Base-by-base conservation (phyloP, 2,113 vertebrate genomes). In the Trematomus loennbergii region DNA sequence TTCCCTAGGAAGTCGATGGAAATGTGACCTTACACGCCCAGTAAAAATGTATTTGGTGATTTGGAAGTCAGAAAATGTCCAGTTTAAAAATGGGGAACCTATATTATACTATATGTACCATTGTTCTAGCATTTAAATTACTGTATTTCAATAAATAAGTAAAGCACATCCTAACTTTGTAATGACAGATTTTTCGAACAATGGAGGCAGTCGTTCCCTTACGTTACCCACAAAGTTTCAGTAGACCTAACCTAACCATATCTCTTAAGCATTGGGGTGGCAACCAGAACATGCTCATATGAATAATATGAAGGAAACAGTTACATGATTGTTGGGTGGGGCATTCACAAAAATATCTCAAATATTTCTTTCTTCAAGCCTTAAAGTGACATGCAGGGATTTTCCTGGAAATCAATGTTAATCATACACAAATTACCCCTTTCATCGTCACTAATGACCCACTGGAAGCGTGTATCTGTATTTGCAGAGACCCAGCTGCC, bases 41-140 rank as follows among this genome's bases (percentile, higher is more conserved):
- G 45, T 11, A 53, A 60, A 73, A 3, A 17, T 0, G 12, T 10
- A 45, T 69, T 77, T 60, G n/a, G 33, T 77, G 58, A 64, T 43
- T 40, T 40, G 36, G 36, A 40, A 1, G 12, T 62, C 17, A 46
- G 22, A 61, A 16, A 1, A 20, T 54, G 33, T 25, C 2, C n/a
- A 16, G 4, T 57, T 57, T 48, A 50, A 20, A 71, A 12, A 11
- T 29, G 4, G 7, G 0, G 22, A 49, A 45, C 12, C 16, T 12
- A 11, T 46, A 72, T 40, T 1, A 40, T 40, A 40, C 36, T 8
- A 40, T 8, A 40, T 40, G 36, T 40, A 46, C 48, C 17, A 4
- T 33, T 16, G 43, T 55, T 72, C 62, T 10, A 53, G 48, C 65
- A n/a, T 48, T 68, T 43, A 18, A 52, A 68, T 52, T 0, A 15